Evolutionary conservation across 92 coral and sea anemone species (phyloP), one percentile per base, ranked within the genome.

Genomic region (Epizoanthus ramosus): DNA sequence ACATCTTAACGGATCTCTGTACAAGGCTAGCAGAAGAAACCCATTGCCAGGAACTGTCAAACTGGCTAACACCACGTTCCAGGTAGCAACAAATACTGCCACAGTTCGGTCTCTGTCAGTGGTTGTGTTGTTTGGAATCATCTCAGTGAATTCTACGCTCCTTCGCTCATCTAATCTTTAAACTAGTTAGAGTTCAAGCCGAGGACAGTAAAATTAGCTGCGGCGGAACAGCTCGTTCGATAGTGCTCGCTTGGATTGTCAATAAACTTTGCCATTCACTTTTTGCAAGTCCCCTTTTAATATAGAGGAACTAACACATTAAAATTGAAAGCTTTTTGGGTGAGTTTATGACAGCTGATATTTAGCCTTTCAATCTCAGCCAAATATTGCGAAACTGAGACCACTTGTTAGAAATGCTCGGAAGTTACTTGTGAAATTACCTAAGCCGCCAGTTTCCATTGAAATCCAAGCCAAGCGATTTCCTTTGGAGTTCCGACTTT

Each of bases 1-100:
- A 59, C 87, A 86, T n/a, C 79, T 22, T 1, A 24, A 17, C 3
- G 85, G 81, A 61, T 89, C 79, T 71, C 75, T 85, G 79, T 45
- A 45, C 61, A 89, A 74, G 16, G 79, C 87, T 1, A 89, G 52
- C 57, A 89, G 63, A 59, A 89, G 70, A 64, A 85, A 74, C 0
- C 92, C 92, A 68, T 89, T 89, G 23, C 92, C 92, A 19, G 80
- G 83, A 53, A 80, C 63, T 19, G 92, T 89, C 4, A 89, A 25
- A 33, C 89, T 80, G 37, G 89, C 81, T 23, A 89, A 21, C 24
- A 63, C 68, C 12, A 43, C 50, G 68, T 77, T 77, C 58, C 58
- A 77, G 23, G 64, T 19, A 4, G 82, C 82, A 77, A 77, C 82
- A 77, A 77, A 63, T 35, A 63, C 13, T 1, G 10, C 7, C 17